A percentile compares a stretch with the other conserved stretches of the same genome.
Evolutionary conservation across 2,888 invertebrate genomes (phyloP).

Genomic region (Xylocampa areola): DNA sequence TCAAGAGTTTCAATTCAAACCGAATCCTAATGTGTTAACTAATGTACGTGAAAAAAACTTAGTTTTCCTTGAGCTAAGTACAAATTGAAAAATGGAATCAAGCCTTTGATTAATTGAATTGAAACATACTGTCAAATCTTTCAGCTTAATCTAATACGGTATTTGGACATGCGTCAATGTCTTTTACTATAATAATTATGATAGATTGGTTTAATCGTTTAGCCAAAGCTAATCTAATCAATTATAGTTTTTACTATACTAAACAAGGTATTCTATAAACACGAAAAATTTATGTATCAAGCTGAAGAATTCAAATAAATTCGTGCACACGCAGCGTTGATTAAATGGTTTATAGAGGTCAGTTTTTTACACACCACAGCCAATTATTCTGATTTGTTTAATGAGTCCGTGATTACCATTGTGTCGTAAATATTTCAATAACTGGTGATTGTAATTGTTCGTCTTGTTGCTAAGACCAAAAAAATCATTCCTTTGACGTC

Average conservation of each 20-base stretch:
- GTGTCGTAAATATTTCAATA: background rate
- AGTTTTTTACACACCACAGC: conserved; percentile 13
- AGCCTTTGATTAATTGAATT: no score
- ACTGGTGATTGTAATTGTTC: background rate
- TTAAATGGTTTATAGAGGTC: conserved; percentile 28
- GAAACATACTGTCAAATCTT: no score
- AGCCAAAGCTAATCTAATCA: background rate
- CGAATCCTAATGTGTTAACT: no score
- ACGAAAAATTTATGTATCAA: conserved; percentile 26
- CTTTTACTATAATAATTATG: no score
- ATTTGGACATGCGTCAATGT: no score
- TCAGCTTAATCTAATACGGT: no score
- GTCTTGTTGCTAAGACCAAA: background rate
- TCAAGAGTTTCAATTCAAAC: no score
- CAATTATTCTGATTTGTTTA: conserved; percentile 22
- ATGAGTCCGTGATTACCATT: conserved; percentile 24
- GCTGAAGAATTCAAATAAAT: conserved; percentile 18
- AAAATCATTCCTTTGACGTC: no score
- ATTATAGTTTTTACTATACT: background rate
- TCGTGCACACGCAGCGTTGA: conserved; percentile 23
- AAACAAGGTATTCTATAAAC: background rate
- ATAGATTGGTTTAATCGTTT: no score
- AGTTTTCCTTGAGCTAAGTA: no score
- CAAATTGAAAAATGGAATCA: no score
- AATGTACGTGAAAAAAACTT: no score